These are phyloP conservation scores for Oreochromis grahami DNA, from an alignment of 2,797 vertebrate genomes.

Conservation along the genomic window DNA sequence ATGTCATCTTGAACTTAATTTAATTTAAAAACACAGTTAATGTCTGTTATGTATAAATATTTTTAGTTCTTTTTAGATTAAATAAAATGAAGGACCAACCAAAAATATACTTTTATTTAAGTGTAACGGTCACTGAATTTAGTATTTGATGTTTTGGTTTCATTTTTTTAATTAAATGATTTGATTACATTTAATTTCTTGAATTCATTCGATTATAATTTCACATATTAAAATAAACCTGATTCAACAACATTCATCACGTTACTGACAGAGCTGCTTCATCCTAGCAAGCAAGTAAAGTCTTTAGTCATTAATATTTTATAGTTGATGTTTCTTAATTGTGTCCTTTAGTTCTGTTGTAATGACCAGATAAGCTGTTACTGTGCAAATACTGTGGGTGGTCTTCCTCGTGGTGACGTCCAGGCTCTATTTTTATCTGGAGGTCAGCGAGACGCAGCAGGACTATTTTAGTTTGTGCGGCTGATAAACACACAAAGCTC, in stretches of 20 bases:
- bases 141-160: neutral
- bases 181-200: neutral
- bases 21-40: neutral
- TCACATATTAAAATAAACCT: neutral
- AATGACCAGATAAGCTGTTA: neutral
- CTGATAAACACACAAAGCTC: neutral
- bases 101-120: neutral
- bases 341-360: neutral
- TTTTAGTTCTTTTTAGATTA: neutral
- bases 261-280: neutral
- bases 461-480: neutral
- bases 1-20: neutral
- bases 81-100: neutral
- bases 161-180: neutral
- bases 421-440: conserved; percentile 25
- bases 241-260: neutral
- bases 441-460: conserved; percentile 7
- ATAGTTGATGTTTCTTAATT: neutral
- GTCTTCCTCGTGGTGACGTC: neutral
- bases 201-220: neutral
- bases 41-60: neutral
- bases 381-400: neutral
- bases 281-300: neutral
- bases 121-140: fast-evolving
- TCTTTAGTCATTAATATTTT: neutral